Conservation (phyloP, 1,140 invertebrate species). For the Cyclina sinensis region DNA sequence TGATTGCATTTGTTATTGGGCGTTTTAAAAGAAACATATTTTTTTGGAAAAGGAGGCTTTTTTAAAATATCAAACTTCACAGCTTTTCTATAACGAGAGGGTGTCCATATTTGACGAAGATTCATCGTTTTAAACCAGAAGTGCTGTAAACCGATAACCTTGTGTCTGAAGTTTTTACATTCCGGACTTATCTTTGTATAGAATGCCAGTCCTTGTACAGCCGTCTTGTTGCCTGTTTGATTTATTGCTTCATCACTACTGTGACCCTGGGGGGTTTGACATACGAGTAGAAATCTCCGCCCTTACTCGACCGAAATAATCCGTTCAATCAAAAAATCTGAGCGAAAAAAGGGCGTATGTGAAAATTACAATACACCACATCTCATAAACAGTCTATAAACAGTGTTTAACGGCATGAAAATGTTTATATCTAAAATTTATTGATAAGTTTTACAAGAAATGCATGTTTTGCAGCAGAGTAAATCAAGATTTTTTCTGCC, state of each 20-base stretch:
- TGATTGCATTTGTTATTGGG: no score
- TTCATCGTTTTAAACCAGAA: conserved; percentile 35
- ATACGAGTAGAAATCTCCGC: neutral
- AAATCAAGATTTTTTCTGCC: neutral
- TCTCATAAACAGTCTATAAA: conserved; percentile 4
- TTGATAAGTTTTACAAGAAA: neutral
- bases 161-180: conserved; percentile 12
- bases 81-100: neutral
- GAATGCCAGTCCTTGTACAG: neutral
- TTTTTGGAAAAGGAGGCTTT: neutral
- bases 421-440: neutral
- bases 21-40: neutral
- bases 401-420: neutral
- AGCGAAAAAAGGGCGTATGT: neutral
- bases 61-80: neutral
- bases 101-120: conserved; percentile 12
- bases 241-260: conserved; percentile 39
- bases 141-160: conserved; percentile 22
- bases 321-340: neutral
- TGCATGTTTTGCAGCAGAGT: neutral
- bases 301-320: neutral
- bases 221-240: neutral
- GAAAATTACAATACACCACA: neutral
- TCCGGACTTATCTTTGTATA: neutral
- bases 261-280: conserved; percentile 10